Conservation (phyloP, 1,140 invertebrate species). For the Aphidius ervi region DNA sequence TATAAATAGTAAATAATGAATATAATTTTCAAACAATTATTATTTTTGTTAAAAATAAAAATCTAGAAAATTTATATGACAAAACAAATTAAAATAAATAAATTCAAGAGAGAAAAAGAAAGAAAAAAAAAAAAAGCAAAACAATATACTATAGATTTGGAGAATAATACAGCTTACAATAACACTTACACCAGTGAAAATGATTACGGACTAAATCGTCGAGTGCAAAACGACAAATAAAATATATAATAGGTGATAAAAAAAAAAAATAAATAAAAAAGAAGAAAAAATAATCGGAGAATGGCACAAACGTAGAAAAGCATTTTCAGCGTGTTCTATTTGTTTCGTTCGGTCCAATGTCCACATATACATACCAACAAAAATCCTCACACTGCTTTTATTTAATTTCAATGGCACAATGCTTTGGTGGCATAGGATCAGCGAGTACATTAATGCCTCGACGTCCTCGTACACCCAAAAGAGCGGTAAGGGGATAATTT, state of each 20-base stretch:
- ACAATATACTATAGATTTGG: too few relatives aligned
- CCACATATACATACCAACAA: slow-evolving; percentile 9
- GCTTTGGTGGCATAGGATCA: slow-evolving; percentile 35
- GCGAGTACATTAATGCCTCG: slow-evolving; percentile 51
- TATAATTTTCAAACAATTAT: too few relatives aligned
- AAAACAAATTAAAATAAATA: too few relatives aligned
- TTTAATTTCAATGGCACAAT: slow-evolving; percentile 52
- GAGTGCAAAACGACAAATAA: too few relatives aligned
- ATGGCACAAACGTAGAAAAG: neutral
- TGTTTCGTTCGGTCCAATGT: slow-evolving; percentile 1
- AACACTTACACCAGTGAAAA: slow-evolving; percentile 16
- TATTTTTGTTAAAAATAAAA: too few relatives aligned
- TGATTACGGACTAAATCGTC: neutral
- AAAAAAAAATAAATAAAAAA: slow-evolving; percentile 2
- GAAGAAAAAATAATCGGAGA: neutral
- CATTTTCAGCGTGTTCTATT: slow-evolving; percentile 17
- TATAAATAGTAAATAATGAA: too few relatives aligned
- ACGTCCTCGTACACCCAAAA: slow-evolving; percentile 25
- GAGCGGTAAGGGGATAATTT: slow-evolving; percentile 52
- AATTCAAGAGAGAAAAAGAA: too few relatives aligned
- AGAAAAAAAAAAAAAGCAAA: too few relatives aligned
- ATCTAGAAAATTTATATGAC: too few relatives aligned
- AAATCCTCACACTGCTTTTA: slow-evolving; percentile 46
- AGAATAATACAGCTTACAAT: too few relatives aligned
- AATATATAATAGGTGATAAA: too few relatives aligned